Base-by-base conservation (phyloP, 2,113 vertebrate genomes). In the Nannobrachium achirus region DNA sequence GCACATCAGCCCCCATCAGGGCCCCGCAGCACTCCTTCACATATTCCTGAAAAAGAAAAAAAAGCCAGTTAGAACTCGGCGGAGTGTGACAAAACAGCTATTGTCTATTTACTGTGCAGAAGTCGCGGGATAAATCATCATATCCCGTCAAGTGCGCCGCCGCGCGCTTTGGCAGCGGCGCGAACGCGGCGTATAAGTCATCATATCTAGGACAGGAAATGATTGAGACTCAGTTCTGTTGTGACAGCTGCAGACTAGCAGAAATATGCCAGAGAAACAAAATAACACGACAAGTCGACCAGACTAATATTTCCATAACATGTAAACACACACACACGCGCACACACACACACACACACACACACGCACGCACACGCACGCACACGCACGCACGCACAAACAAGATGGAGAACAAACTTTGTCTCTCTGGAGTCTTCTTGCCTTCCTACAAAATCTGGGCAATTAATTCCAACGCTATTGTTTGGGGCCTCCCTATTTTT, bases 41-140 rank as follows among this genome's bases (percentile, higher is more conserved):
- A 76, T 79, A 88, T 80, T 63, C 84, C 78, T 84, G 48, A 15
- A 73, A 89, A 84, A 81, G 77, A 81, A 83, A 89, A 15, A 73
- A 89, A 84, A 81, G 77, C 82, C 84, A 89, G 89, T 91, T 87
- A 91, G 88, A 89, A 87, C 74, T 88, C 87, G 76, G 85, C 45
- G 79, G 86, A 90, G 88, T 85, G 89, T 92, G 91, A 92, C 91
- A 90, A 91, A 92, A 91, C 89, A 85, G 85, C 90, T 91, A 91
- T 91, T 92, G 91, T 92, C 82, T 90, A 87, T 87, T 89, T 90
- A 82, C 80, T 66, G 67, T 52, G 38, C 62, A 82, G 67, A 84
- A 88, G 66, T 86, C 82, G 84, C 74, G n/a, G 25, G 85, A 91
- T 91, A 90, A 90, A 91, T 93, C 89, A 88, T 89, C 71, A 80